Conservation (phyloP, 2,888 invertebrate species). For the Eurytoma californica region DNA sequence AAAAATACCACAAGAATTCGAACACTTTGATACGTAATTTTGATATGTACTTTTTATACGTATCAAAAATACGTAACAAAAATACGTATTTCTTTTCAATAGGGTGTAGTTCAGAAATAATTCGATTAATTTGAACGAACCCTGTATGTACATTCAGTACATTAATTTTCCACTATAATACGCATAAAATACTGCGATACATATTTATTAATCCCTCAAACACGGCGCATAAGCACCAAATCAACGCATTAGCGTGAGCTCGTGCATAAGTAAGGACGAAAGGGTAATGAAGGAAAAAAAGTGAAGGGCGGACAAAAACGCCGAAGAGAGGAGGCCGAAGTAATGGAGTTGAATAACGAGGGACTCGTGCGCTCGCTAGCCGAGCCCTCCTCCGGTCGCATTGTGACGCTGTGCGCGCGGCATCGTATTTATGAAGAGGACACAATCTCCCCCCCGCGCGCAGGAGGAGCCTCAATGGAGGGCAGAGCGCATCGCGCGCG, state of each 20-base stretch:
- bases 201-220: too few species aligned
- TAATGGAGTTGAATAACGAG: conserved; percentile 13
- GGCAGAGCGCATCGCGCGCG: not conserved
- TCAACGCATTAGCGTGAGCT: too few species aligned
- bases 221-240: not conserved
- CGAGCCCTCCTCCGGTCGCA: not conserved
- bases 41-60: too few species aligned
- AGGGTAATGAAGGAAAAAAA: not conserved
- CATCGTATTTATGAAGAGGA: conserved; percentile 18
- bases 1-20: too few species aligned
- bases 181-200: not conserved
- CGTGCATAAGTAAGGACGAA: too few species aligned
- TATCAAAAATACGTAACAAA: too few species aligned
- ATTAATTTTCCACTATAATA: not conserved
- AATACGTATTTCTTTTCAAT: too few species aligned
- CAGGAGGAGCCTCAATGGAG: conserved; percentile 4
- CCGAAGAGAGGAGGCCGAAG: too few species aligned
- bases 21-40: too few species aligned
- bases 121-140: too few species aligned
- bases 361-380: not conserved
- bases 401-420: not conserved
- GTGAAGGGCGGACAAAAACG: not conserved
- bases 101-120: too few species aligned
- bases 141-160: too few species aligned
- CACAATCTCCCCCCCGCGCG: not conserved